These are phyloP conservation scores for Todiramphus saurophagus DNA, from an alignment of 2,113 vertebrate genomes.

Conservation along the genomic window DNA sequence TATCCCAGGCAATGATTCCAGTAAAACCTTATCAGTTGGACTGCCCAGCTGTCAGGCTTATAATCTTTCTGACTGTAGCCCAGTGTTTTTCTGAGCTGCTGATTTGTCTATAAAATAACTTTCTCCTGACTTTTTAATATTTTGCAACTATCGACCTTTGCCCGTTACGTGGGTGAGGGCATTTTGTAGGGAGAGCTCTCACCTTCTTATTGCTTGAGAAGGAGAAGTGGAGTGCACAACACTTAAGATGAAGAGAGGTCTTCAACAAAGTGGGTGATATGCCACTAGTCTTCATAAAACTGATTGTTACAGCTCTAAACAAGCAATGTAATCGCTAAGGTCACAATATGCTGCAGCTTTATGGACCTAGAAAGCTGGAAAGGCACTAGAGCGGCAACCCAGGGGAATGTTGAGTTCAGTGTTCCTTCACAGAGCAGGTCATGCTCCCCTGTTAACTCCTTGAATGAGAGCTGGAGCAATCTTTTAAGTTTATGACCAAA, in stretches of 20 bases:
- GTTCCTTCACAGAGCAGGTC: background rate
- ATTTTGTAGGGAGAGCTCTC: background rate
- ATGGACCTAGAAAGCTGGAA: background rate
- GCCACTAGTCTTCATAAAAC: background rate
- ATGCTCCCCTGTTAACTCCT: background rate
- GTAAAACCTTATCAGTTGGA: background rate
- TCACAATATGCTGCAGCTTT: background rate
- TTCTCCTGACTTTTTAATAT: background rate
- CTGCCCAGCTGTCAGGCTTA: background rate
- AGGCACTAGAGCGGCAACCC: background rate
- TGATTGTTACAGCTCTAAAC: background rate
- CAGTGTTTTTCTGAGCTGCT: constrained; percentile 7
- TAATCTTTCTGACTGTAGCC: background rate
- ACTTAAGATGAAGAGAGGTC: background rate
- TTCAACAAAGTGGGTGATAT: background rate
- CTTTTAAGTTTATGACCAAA: background rate
- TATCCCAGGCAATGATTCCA: background rate
- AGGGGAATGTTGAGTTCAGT: background rate
- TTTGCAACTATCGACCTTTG: background rate
- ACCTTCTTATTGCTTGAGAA: background rate
- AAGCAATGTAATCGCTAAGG: background rate
- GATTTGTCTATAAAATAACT: background rate
- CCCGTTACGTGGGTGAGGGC: background rate
- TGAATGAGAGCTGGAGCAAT: background rate
- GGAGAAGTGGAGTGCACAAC: background rate